Evolutionary conservation across 1,140 invertebrate genomes (phyloP).

Genomic region (Ceratina australensis): DNA sequence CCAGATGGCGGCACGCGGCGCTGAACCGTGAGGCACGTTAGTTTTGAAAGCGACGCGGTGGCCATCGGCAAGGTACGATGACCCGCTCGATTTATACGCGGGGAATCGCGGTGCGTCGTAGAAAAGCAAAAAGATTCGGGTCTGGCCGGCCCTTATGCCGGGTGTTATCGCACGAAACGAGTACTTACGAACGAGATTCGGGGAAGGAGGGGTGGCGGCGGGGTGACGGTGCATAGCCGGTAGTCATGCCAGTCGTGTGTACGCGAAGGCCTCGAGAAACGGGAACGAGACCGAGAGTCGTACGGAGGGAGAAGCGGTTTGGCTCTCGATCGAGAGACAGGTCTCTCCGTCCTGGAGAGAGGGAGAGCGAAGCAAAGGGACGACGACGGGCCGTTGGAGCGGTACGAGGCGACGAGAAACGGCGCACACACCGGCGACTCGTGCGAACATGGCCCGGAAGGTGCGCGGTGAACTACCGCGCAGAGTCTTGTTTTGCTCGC

Average conservation of each 20-base stretch:
- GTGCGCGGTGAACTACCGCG: slow-evolving; percentile 68
- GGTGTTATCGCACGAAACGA: not conserved
- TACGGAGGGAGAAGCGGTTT: not conserved
- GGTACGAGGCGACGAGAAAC: slow-evolving; percentile 41
- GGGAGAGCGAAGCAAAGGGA: not conserved
- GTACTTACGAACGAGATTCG: slow-evolving; percentile 1
- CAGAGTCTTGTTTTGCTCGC: slow-evolving; percentile 75
- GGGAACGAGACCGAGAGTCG: not conserved
- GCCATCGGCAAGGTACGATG: slow-evolving; percentile 60
- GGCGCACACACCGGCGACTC: slow-evolving; percentile 30
- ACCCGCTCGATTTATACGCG: slow-evolving; percentile 63
- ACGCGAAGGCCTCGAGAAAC: not conserved
- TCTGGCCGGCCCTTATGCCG: slow-evolving; percentile 4
- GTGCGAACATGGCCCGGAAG: slow-evolving; percentile 72
- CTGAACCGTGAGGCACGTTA: not conserved
- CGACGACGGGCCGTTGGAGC: slow-evolving; percentile 15
- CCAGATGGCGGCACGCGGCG: slow-evolving; percentile 19
- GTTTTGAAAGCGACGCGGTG: slow-evolving; percentile 6
- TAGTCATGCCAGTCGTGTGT: too few species aligned
- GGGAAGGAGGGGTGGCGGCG: not conserved
- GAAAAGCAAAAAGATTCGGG: slow-evolving; percentile 50
- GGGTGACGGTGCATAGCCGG: too few species aligned
- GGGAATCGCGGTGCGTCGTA: slow-evolving; percentile 55
- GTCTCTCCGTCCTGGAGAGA: not conserved
- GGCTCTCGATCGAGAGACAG: not conserved